These are phyloP conservation scores for Incurvaria masculella DNA, from an alignment of 2,888 invertebrate species.

Conservation along the genomic window DNA sequence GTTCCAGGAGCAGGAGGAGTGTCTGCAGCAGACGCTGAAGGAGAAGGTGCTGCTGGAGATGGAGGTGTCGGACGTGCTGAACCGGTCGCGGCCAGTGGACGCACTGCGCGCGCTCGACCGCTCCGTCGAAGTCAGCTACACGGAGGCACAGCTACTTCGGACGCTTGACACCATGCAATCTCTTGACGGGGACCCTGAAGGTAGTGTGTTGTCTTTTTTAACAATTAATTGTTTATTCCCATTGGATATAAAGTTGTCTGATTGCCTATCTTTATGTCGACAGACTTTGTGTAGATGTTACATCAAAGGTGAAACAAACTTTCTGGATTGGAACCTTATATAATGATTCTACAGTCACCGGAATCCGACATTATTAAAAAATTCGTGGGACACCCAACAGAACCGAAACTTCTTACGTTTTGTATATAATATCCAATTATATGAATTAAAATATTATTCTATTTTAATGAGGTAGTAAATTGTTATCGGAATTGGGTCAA, in stretches of 20 bases:
- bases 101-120: conserved; percentile 34
- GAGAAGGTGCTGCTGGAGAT: conserved; percentile 42
- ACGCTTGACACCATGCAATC: conserved; percentile 39
- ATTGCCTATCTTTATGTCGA: background rate
- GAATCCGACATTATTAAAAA: too few relatives aligned
- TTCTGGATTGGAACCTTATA: too few relatives aligned
- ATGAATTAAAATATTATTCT: too few relatives aligned
- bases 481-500: too few relatives aligned
- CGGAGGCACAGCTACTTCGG: conserved; percentile 44
- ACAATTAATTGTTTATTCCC: background rate
- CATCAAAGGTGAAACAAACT: too few relatives aligned
- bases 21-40: conserved; percentile 34
- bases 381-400: too few relatives aligned
- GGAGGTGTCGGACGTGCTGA: conserved; percentile 41
- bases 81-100: conserved; percentile 41
- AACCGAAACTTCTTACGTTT: too few relatives aligned
- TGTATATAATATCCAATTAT: too few relatives aligned
- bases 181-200: conserved; percentile 23
- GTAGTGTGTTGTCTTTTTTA: background rate
- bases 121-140: conserved; percentile 45
- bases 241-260: background rate
- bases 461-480: too few relatives aligned
- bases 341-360: too few relatives aligned
- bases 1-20: conserved; percentile 35
- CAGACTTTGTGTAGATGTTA: background rate